Evolutionary conservation across 2,888 invertebrate genomes (phyloP).

Genomic region (Thysanoteuthis rhombus): DNA sequence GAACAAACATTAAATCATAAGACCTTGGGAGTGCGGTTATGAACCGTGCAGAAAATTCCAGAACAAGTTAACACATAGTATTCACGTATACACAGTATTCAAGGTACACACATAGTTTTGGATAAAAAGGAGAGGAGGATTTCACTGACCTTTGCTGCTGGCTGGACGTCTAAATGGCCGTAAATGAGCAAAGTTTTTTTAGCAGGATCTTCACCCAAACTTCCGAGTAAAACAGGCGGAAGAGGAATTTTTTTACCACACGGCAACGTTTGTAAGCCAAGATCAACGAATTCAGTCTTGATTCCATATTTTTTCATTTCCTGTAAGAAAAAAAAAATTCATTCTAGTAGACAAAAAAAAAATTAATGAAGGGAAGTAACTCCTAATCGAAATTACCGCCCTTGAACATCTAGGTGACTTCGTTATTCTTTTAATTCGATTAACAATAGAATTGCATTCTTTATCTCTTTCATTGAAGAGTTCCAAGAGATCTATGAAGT

Average conservation of each 20-base stretch:
- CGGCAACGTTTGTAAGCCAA: constrained; percentile 76
- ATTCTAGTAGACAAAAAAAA: no score
- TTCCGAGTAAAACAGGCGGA: constrained; percentile 86
- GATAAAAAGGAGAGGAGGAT: not conserved
- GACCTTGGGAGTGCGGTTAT: no score
- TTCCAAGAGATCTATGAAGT: no score
- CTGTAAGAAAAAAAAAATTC: constrained; percentile 47
- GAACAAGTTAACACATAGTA: not conserved
- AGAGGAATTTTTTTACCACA: constrained; percentile 80
- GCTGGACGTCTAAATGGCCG: constrained; percentile 98
- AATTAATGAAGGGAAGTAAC: no score
- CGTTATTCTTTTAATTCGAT: no score
- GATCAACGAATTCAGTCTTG: constrained; percentile 77
- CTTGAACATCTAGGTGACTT: no score
- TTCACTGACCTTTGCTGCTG: constrained; percentile 77
- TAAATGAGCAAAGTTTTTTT: constrained; percentile 95
- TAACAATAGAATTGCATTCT: no score
- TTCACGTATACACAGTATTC: no score
- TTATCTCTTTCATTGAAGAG: no score
- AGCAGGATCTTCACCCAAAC: constrained; percentile 80
- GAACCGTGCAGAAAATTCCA: constrained; percentile 17
- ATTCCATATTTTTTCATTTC: constrained; percentile 72
- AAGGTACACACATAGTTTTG: not conserved
- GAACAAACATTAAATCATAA: no score
- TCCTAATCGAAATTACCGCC: no score